Evolutionary conservation across 2,797 vertebrate genomes (phyloP).

Genomic region (Furcifer pardalis): DNA sequence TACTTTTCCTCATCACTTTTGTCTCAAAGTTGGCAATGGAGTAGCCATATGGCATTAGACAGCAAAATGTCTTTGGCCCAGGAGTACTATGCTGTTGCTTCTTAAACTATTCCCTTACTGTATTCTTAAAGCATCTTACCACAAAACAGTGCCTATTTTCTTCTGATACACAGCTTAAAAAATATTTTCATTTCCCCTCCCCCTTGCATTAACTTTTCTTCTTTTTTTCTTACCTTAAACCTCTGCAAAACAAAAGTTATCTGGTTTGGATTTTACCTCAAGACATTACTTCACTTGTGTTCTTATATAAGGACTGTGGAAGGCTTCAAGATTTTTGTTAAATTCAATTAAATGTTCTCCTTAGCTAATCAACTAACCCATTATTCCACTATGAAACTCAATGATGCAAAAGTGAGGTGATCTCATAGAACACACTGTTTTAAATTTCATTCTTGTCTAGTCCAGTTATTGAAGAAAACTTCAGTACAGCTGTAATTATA

Average conservation of each 20-base stretch:
- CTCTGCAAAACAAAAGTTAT: background rate
- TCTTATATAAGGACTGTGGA: background rate
- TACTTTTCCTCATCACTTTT: too few relatives aligned
- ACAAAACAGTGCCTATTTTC: background rate
- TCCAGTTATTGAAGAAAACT: background rate
- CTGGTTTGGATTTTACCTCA: conserved; percentile 9
- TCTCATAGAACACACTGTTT: background rate
- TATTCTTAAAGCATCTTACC: background rate
- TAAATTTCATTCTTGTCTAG: background rate
- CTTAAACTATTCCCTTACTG: background rate
- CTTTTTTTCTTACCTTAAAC: conserved; percentile 1
- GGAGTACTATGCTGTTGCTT: background rate
- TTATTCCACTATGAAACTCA: conserved; percentile 8
- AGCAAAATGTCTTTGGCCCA: too few relatives aligned
- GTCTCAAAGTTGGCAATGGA: too few relatives aligned
- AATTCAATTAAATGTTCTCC: background rate
- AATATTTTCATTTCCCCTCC: background rate
- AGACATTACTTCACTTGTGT: background rate
- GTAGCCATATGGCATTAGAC: too few relatives aligned
- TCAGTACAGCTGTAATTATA: background rate
- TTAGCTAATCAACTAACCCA: conserved; percentile 20
- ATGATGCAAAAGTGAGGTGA: background rate
- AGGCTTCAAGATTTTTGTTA: background rate
- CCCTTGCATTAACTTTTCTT: too few relatives aligned
- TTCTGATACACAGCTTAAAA: background rate